Conservation (phyloP, 2,113 vertebrate species). For the Ifrita kowaldi region DNA sequence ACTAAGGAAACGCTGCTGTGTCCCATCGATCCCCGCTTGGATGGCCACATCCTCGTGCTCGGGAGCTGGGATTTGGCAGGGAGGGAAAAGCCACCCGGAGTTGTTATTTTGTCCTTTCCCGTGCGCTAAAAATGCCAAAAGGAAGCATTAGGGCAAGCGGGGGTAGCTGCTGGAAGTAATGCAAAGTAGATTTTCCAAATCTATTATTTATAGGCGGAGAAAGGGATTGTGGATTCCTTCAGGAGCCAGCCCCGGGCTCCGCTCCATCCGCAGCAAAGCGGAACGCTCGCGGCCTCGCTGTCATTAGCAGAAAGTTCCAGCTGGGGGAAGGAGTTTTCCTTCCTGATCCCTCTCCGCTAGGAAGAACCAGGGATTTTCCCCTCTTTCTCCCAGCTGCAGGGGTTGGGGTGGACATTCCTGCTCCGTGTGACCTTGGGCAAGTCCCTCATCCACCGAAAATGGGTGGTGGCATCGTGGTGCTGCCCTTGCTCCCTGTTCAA, state of each 20-base stretch:
- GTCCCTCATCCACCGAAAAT: rapidly evolving
- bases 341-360: rapidly evolving
- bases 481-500: not conserved
- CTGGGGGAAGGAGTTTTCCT: not conserved
- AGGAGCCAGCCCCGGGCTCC: not conserved
- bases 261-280: not conserved
- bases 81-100: not conserved
- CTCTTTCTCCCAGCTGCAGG: rapidly evolving
- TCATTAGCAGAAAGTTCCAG: not conserved
- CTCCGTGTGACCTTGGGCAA: not conserved
- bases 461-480: rapidly evolving
- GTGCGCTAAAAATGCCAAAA: not conserved
- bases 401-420: rapidly evolving
- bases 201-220: conserved; percentile 35
- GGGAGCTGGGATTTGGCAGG: not conserved
- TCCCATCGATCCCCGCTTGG: not conserved
- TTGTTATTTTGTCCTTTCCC: not conserved
- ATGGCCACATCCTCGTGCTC: not conserved
- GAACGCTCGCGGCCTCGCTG: not conserved
- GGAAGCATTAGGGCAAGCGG: not conserved
- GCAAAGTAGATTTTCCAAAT: not conserved
- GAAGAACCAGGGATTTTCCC: rapidly evolving
- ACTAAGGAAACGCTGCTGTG: not conserved
- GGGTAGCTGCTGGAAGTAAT: conserved; percentile 1
- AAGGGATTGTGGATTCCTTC: not conserved